Evolutionary conservation across 1,140 invertebrate genomes (phyloP).

Genomic region (Drosophila lacteicornis): DNA sequence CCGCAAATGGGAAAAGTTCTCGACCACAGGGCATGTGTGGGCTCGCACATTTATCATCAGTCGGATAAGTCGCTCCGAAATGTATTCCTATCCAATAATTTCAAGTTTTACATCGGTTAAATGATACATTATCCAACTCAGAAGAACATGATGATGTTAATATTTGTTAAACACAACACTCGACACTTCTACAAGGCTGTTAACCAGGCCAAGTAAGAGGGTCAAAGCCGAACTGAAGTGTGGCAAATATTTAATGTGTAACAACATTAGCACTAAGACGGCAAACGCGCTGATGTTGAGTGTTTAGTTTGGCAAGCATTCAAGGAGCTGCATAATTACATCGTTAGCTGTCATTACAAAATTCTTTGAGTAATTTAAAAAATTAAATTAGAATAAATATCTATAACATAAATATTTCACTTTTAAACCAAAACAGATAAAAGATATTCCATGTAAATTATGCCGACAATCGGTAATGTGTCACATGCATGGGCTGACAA

Average conservation of each 20-base stretch:
- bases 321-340: neutral
- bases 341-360: neutral
- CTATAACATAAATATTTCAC: neutral
- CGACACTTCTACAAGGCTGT: conserved; percentile 59
- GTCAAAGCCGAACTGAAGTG: conserved; percentile 18
- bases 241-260: conserved; percentile 6
- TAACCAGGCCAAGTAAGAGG: conserved; percentile 24
- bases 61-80: neutral
- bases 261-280: neutral
- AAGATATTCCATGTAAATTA: conserved; percentile 30
- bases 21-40: conserved; percentile 27
- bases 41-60: conserved; percentile 10
- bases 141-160: conserved; percentile 31
- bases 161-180: conserved; percentile 51
- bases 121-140: neutral
- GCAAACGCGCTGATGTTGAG: neutral
- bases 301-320: conserved; percentile 8
- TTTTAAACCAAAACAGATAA: neutral
- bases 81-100: neutral
- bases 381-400: neutral
- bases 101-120: neutral
- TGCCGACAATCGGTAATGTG: conserved; percentile 46
- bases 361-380: neutral
- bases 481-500: conserved; percentile 31
- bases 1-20: conserved; percentile 34